Evolutionary conservation across 2,888 invertebrate species (phyloP), one percentile per base, ranked within the genome.

Genomic region (Lordiphosa fenestrarum): DNA sequence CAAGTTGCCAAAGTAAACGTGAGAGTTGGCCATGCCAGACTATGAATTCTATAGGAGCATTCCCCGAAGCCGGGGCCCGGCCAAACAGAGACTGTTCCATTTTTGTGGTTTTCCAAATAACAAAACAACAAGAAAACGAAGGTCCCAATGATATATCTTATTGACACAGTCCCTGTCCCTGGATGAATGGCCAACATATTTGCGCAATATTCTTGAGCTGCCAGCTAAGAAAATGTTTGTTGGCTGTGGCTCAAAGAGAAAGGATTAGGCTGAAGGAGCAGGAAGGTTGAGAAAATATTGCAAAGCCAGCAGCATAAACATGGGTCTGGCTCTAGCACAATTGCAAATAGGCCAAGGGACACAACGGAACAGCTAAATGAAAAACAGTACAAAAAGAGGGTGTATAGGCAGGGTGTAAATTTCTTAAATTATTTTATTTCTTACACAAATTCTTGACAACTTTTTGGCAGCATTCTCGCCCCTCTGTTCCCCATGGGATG

Each of bases 221-320:
- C 19, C 68, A 77, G 82, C 78, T 81, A 77, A 74, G 77, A 77
- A 77, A 84, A 84, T 77, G 77, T 77, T 83, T 23, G 23, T 64
- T 77, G 54, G 70, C 73, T 68, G 66, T 44, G 57, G 46, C 70
- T 66, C 65, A 67, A 48, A 19, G 19, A 19, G 4, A 66, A 84
- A 81, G 84, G 84, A 81, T 81, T 84, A 81, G 56, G 6, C 42
- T 25, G 37, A 21, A 30, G 30, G 10, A 13, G 30, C 21, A 48
- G 19, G 13, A 30, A 30, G 39, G 38, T 41, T 25, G 36, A 13
- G 40, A 51, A 35, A 19, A 19, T 19, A 19, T 19, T 19, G 19
- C 15, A 19, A 19, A 19, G 19, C 19, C 19, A 19, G 2, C 3
- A 19, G 19, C 3, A 19, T 19, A 19, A 55, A 64, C 50, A 56